These are phyloP conservation scores for Rhea americana DNA, from an alignment of 2,113 vertebrate genomes.

Conservation along the genomic window DNA sequence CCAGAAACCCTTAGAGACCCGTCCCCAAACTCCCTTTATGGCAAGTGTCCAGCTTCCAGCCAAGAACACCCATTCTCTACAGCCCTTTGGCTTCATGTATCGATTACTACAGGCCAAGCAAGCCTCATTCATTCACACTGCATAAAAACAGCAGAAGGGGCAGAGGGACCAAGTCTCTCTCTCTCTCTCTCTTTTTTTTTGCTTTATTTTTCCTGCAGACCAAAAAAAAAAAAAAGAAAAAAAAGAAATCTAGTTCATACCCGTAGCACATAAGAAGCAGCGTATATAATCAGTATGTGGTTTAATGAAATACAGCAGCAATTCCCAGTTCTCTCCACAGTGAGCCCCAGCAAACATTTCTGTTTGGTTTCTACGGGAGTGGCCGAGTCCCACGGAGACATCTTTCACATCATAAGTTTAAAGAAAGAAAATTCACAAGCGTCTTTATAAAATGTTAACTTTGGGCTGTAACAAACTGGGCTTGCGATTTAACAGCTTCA, in stretches of 20 bases:
- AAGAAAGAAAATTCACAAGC: neutral
- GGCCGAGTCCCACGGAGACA: fast-evolving
- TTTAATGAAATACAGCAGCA: slow-evolving; percentile 56
- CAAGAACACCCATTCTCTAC: neutral
- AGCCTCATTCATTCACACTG: fast-evolving
- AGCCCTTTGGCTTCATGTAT: neutral
- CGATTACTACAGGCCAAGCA: neutral
- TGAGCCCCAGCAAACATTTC: slow-evolving; percentile 12
- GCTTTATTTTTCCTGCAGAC: neutral
- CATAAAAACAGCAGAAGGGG: neutral
- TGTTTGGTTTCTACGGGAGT: neutral
- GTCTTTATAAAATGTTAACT: neutral
- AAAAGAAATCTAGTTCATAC: neutral
- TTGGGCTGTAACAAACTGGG: slow-evolving; percentile 32
- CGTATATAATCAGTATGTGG: neutral
- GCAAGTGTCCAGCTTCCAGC: neutral
- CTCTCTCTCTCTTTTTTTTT: neutral
- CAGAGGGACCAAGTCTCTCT: neutral
- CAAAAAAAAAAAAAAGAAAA: too few relatives aligned
- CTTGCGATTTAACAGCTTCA: neutral
- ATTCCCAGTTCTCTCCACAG: slow-evolving; percentile 22
- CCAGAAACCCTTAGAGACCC: neutral
- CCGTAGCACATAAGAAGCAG: slow-evolving; percentile 17
- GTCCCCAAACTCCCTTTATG: neutral
- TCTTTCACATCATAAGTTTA: neutral